Conservation (phyloP, 2,797 vertebrate genomes). For the Typhlichthys subterraneus region DNA sequence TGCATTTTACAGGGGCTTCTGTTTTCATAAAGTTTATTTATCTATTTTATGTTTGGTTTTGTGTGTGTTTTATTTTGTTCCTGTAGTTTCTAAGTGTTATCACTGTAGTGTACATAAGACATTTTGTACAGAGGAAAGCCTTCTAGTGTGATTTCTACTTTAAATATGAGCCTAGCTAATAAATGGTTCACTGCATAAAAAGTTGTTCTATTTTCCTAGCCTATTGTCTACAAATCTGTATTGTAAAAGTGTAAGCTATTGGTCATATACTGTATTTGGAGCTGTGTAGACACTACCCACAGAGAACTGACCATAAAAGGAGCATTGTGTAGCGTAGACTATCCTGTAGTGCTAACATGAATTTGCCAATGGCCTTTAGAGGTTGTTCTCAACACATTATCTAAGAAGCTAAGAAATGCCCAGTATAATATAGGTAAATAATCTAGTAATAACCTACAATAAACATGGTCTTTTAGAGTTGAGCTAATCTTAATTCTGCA, state of each 20-base stretch:
- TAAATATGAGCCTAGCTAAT: slow-evolving; percentile 94
- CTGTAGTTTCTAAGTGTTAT: slow-evolving; percentile 87
- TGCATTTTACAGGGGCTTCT: slow-evolving; percentile 77
- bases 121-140: slow-evolving; percentile 83
- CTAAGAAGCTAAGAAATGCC: too few relatives aligned
- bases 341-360: too few relatives aligned
- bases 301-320: too few relatives aligned
- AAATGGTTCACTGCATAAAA: slow-evolving; percentile 86
- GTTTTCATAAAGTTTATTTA: slow-evolving; percentile 92
- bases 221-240: neutral
- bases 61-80: slow-evolving; percentile 51
- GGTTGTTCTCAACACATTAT: too few relatives aligned
- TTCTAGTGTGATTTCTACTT: slow-evolving; percentile 98
- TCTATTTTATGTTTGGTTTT: slow-evolving; percentile 67
- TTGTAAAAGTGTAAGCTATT: too few relatives aligned
- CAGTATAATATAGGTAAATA: too few relatives aligned
- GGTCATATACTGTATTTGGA: neutral
- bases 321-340: too few relatives aligned
- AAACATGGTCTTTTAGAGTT: too few relatives aligned
- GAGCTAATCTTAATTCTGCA: too few relatives aligned
- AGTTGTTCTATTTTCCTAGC: neutral
- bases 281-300: too few relatives aligned
- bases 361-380: neutral
- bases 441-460: too few relatives aligned
- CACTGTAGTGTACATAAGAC: slow-evolving; percentile 97